Evolutionary conservation across 2,113 vertebrate species (phyloP).

Genomic region (Otus sunia): DNA sequence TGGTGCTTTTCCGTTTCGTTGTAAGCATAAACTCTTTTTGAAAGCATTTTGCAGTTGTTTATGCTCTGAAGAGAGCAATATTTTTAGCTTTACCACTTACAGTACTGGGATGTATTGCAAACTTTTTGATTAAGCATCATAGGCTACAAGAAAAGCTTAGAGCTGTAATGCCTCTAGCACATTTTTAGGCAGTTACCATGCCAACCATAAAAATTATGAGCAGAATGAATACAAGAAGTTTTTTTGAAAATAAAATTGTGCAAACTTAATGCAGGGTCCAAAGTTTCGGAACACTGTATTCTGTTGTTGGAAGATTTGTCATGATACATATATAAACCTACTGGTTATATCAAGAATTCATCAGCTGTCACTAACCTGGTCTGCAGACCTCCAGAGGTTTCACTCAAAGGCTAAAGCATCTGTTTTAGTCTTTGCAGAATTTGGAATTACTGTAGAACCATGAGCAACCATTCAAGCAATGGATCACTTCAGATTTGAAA

Average conservation of each 20-base stretch:
- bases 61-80: slow-evolving; percentile 59
- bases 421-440: not conserved
- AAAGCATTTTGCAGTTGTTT: slow-evolving; percentile 61
- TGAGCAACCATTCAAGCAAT: not conserved
- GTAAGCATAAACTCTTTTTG: slow-evolving; percentile 20
- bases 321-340: slow-evolving; percentile 20
- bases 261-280: slow-evolving; percentile 34
- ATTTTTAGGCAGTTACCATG: slow-evolving; percentile 71
- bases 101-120: slow-evolving; percentile 65
- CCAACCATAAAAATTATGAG: slow-evolving; percentile 58
- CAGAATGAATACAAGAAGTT: slow-evolving; percentile 37
- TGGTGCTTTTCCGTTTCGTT: not conserved
- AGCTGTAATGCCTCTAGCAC: slow-evolving; percentile 52
- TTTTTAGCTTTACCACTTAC: slow-evolving; percentile 69
- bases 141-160: slow-evolving; percentile 62
- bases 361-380: not conserved
- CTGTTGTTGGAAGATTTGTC: slow-evolving; percentile 20
- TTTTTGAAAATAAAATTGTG: slow-evolving; percentile 46
- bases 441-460: not conserved
- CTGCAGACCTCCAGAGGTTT: not conserved
- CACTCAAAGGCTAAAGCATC: not conserved
- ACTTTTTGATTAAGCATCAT: slow-evolving; percentile 72
- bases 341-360: not conserved
- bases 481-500: not conserved
- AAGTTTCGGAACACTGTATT: slow-evolving; percentile 24